Conservation (phyloP, 2,888 invertebrate species). For the Neoitamus cyanurus region DNA sequence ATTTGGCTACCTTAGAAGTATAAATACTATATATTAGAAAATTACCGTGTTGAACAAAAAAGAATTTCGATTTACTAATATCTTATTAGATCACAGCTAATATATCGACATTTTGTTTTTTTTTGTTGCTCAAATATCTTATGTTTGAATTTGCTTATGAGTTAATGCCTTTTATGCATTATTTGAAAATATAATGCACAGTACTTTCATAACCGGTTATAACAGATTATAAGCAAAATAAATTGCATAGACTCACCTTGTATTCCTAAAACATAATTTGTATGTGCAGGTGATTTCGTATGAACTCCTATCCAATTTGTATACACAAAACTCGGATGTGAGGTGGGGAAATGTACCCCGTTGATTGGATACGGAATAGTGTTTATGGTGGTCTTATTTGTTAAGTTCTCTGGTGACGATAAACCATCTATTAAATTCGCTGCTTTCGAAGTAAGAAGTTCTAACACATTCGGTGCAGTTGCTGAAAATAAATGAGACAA, state of each 20-base stretch:
- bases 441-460: slow-evolving; percentile 54
- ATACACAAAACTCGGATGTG: slow-evolving; percentile 55
- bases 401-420: slow-evolving; percentile 26
- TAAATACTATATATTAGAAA: no score
- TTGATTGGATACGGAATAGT: slow-evolving; percentile 31
- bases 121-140: no score
- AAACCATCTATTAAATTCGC: slow-evolving; percentile 53
- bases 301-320: slow-evolving; percentile 60
- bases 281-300: slow-evolving; percentile 65
- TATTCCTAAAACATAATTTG: slow-evolving; percentile 69
- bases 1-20: no score
- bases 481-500: slow-evolving; percentile 52
- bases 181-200: no score
- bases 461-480: slow-evolving; percentile 55
- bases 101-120: no score
- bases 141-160: no score
- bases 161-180: no score
- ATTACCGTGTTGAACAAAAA: no score
- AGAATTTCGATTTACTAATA: no score
- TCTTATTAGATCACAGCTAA: no score
- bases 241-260: slow-evolving; percentile 69
- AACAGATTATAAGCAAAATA: background rate
- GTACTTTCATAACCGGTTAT: background rate
- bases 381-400: background rate
- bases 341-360: slow-evolving; percentile 42